A percentile compares a stretch with the other conserved stretches of the same genome.
Evolutionary conservation across 2,113 vertebrate species (phyloP).

Genomic region (Dromaius novaehollandiae): DNA sequence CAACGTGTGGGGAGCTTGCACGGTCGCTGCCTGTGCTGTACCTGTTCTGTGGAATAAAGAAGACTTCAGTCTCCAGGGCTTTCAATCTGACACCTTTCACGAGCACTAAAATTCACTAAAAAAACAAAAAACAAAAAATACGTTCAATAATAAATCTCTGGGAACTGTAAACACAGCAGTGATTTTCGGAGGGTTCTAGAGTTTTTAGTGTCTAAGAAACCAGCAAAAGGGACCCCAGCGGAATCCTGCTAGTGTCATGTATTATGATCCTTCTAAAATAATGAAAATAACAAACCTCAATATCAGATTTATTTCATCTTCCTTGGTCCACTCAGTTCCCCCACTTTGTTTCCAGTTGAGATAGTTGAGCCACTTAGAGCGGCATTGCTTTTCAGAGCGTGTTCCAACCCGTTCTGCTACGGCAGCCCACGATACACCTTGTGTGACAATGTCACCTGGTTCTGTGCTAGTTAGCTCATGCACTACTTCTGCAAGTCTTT

Average conservation of each 20-base stretch:
- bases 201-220: conserved; percentile 37
- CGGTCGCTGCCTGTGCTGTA: conserved; percentile 68
- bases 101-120: conserved; percentile 71
- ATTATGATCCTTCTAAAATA: neutral
- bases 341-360: conserved; percentile 99
- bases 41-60: conserved; percentile 76
- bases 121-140: conserved; percentile 73
- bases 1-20: conserved; percentile 65
- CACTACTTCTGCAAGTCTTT: conserved; percentile 92
- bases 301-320: conserved; percentile 94
- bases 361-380: conserved; percentile 99
- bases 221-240: conserved; percentile 31
- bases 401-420: conserved; percentile 94
- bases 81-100: conserved; percentile 75
- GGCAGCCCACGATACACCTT: conserved; percentile 95
- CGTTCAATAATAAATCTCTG: conserved; percentile 64
- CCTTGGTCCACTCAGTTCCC: conserved; percentile 98
- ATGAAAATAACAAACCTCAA: conserved; percentile 81
- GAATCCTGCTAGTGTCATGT: neutral
- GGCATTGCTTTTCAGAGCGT: conserved; percentile 97
- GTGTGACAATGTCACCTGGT: conserved; percentile 93
- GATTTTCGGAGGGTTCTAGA: conserved; percentile 52
- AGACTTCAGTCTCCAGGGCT: conserved; percentile 75
- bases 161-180: conserved; percentile 57
- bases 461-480: conserved; percentile 94